Evolutionary conservation across 2,113 vertebrate species (phyloP).

Genomic region (Petrocephalus microphthalmus): DNA sequence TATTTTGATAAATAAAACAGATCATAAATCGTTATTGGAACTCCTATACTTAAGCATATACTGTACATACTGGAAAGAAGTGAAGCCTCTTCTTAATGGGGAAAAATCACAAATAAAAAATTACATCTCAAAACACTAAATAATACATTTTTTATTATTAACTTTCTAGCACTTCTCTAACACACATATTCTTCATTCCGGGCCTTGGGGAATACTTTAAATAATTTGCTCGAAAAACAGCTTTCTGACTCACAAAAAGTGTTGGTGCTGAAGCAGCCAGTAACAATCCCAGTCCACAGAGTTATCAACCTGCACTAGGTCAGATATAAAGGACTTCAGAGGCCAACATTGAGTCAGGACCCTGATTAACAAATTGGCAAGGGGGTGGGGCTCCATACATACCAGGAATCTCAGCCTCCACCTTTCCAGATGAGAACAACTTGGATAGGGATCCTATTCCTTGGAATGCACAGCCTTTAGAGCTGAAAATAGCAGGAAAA

Average conservation of each 20-base stretch:
- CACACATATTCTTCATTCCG: neutral
- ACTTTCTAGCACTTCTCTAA: neutral
- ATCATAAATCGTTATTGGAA: neutral
- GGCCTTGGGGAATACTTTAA: neutral
- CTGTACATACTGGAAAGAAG: neutral
- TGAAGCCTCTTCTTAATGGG: neutral
- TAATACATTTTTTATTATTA: neutral
- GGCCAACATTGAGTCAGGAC: neutral
- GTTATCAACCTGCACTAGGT: neutral
- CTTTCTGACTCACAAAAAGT: neutral
- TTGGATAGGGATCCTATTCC: neutral
- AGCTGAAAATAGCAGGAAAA: neutral
- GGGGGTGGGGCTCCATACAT: neutral
- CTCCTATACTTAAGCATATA: neutral
- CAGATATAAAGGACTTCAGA: neutral
- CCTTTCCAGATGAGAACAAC: no score
- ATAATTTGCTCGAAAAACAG: neutral
- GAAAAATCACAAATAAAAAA: neutral
- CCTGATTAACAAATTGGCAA: neutral
- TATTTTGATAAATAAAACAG: neutral
- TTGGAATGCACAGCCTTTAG: neutral
- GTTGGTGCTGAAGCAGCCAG: neutral
- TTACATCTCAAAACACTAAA: neutral
- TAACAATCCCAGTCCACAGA: neutral
- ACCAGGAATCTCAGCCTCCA: neutral